Conservation (phyloP, 1,140 invertebrate genomes). For the Drosophila burlai region DNA sequence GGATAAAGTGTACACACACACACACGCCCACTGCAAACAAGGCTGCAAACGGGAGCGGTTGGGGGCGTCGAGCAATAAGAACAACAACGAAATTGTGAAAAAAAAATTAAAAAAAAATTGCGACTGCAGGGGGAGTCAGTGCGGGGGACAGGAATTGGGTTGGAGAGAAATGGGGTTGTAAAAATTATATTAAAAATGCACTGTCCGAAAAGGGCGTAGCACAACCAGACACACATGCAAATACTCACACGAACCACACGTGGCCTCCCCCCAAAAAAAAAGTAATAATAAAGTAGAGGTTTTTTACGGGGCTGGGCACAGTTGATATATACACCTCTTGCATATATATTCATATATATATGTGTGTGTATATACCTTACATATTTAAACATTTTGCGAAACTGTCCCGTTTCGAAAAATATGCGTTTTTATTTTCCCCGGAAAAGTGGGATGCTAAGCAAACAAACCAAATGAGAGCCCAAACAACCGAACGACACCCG, state of each 20-base stretch:
- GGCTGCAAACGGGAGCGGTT: slow-evolving; percentile 9
- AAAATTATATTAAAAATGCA: slow-evolving; percentile 84
- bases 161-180: slow-evolving; percentile 33
- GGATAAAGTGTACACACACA: slow-evolving; percentile 36
- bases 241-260: slow-evolving; percentile 18
- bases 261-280: slow-evolving; percentile 20
- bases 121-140: slow-evolving; percentile 19
- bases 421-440: slow-evolving; percentile 43
- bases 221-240: slow-evolving; percentile 50
- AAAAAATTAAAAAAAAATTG: slow-evolving; percentile 52
- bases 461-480: slow-evolving; percentile 64
- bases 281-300: slow-evolving; percentile 75
- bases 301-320: slow-evolving; percentile 21
- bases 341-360: background rate
- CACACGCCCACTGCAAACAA: slow-evolving; percentile 75
- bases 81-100: slow-evolving; percentile 35
- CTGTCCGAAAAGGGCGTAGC: slow-evolving; percentile 77
- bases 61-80: slow-evolving; percentile 20
- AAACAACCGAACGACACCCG: slow-evolving; percentile 36
- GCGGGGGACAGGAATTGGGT: background rate
- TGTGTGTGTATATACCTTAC: slow-evolving; percentile 48
- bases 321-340: slow-evolving; percentile 59
- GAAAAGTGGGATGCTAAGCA: slow-evolving; percentile 29
- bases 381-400: slow-evolving; percentile 70
- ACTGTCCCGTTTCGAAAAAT: slow-evolving; percentile 73